Percentiles rank a stretch among this genome's conserved stretches.
phyloP scores from a whole-genome alignment of 1,140 invertebrate genomes.

The Eufriesea mexicana region DNA sequence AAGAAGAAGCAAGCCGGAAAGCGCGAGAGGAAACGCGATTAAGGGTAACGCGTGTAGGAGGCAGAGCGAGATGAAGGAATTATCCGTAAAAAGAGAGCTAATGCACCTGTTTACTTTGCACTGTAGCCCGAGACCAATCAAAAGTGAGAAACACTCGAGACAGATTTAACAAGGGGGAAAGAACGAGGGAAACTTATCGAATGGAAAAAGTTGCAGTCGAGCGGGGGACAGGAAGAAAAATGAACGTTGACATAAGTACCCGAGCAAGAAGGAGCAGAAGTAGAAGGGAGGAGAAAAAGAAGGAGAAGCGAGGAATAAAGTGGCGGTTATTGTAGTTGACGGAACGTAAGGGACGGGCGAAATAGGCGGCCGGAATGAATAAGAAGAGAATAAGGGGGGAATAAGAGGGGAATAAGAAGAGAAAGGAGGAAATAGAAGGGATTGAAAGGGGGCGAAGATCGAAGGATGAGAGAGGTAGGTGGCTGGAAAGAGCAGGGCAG shows the following conservation, averaged over 20 bases:
- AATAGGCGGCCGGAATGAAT: slow-evolving; percentile 46
- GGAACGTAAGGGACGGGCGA: background rate
- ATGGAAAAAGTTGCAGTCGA: slow-evolving; percentile 12
- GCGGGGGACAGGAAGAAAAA: background rate
- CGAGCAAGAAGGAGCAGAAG: background rate
- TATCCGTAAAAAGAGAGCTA: too few species aligned
- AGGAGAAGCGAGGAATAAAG: background rate
- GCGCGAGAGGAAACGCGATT: background rate
- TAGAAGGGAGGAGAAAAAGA: background rate
- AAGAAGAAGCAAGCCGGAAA: too few species aligned
- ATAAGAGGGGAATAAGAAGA: slow-evolving; percentile 31
- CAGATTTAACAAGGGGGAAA: background rate
- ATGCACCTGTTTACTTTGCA: too few species aligned
- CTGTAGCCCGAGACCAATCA: background rate
- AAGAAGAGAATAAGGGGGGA: slow-evolving; percentile 6
- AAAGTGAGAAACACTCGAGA: background rate
- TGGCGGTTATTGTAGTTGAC: background rate
- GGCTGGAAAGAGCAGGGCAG: slow-evolving; percentile 30
- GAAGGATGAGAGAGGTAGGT: slow-evolving; percentile 27
- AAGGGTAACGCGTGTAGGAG: slow-evolving; percentile 11
- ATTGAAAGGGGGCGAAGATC: slow-evolving; percentile 51
- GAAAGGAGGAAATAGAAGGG: slow-evolving; percentile 28
- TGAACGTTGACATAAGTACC: slow-evolving; percentile 19
- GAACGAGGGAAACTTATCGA: slow-evolving; percentile 21
- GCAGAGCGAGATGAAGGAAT: too few species aligned